Conservation (phyloP, 2,113 vertebrate genomes). For the Stegastes partitus region DNA sequence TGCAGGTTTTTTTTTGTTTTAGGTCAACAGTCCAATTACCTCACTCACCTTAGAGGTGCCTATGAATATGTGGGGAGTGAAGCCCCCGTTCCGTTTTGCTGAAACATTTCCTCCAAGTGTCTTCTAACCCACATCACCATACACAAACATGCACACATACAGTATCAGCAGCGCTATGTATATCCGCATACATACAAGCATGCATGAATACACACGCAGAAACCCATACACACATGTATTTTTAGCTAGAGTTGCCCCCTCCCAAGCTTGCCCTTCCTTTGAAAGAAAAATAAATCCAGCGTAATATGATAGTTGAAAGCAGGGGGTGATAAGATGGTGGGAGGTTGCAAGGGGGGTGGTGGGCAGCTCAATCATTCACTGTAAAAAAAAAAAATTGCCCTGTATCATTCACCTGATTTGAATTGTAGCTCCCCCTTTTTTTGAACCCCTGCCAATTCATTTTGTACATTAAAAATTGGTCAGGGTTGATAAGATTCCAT, state of each 20-base stretch:
- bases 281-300: conserved; percentile 77
- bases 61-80: conserved; percentile 53
- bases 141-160: conserved; percentile 27
- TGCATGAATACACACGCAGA: conserved; percentile 42
- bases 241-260: conserved; percentile 29
- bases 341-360: conserved; percentile 42
- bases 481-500: conserved; percentile 99
- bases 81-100: conserved; percentile 33
- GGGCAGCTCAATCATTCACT: conserved; percentile 82
- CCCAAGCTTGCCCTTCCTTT: conserved; percentile 49
- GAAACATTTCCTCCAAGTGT: conserved; percentile 44
- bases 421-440: conserved; percentile 94
- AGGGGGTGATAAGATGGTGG: conserved; percentile 70
- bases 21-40: conserved; percentile 78
- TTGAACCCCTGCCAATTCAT: conserved; percentile 99
- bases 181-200: conserved; percentile 39
- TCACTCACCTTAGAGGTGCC: conserved; percentile 44
- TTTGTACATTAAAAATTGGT: conserved; percentile 99
- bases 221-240: neutral
- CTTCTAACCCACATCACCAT: neutral
- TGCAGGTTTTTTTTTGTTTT: conserved; percentile 55
- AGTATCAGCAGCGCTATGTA: conserved; percentile 23
- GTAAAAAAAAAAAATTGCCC: conserved; percentile 82
- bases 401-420: conserved; percentile 99
- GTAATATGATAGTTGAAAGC: conserved; percentile 80